Evolutionary conservation across 1,140 invertebrate species (phyloP).

Genomic region (Eurosta solidaginis): DNA sequence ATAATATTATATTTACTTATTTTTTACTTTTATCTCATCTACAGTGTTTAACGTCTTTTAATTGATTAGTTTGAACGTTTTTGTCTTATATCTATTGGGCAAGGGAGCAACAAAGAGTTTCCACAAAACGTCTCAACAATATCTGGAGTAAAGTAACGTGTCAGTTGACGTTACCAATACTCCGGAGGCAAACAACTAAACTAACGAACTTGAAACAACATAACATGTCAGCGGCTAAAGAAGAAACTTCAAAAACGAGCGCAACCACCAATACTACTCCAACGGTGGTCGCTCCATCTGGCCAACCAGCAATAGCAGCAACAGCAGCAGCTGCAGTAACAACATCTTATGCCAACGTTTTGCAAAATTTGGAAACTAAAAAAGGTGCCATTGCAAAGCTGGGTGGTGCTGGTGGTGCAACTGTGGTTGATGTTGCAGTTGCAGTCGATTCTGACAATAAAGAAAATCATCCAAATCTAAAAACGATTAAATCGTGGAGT

Average conservation of each 20-base stretch:
- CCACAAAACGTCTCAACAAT: conserved; percentile 30
- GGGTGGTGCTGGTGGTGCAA: background rate
- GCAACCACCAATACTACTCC: background rate
- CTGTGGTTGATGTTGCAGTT: background rate
- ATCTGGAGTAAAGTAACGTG: conserved; percentile 36
- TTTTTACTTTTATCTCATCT: background rate
- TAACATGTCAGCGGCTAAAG: conserved; percentile 55
- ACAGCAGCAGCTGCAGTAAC: conserved; percentile 34
- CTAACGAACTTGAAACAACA: background rate
- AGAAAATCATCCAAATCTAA: conserved; percentile 54
- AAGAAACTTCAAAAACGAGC: conserved; percentile 42
- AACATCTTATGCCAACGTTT: conserved; percentile 54
- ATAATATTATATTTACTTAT: too few species aligned
- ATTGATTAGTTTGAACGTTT: conserved; percentile 19
- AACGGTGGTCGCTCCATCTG: conserved; percentile 25
- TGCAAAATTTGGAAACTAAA: conserved; percentile 54
- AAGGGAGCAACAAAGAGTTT: conserved; percentile 57
- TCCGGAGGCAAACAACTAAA: conserved; percentile 31
- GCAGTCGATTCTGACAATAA: conserved; percentile 31
- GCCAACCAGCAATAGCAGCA: conserved; percentile 29
- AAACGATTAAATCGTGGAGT: conserved; percentile 55
- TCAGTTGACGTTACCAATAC: conserved; percentile 31
- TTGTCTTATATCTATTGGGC: conserved; percentile 33
- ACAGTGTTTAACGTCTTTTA: background rate
- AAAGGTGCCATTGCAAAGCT: conserved; percentile 37